Conservation (phyloP, 2,113 vertebrate genomes). For the Myodes glareolus region DNA sequence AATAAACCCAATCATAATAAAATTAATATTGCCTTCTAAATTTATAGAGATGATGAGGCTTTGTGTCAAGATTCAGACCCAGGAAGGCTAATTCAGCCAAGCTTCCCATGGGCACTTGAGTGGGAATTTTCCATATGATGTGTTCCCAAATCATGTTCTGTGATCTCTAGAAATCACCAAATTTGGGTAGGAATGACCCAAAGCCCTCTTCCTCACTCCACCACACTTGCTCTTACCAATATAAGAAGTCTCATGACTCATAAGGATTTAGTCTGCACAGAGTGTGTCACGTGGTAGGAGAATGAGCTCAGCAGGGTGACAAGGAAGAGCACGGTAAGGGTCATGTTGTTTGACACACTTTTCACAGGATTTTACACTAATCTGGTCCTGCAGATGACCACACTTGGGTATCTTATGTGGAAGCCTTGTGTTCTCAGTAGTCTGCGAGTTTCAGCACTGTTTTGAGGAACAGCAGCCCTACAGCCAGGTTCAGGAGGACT, state of each 20-base stretch:
- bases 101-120: background rate
- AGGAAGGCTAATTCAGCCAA: background rate
- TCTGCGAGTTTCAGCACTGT: conserved; percentile 72
- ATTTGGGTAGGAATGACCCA: background rate
- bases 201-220: background rate
- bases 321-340: background rate
- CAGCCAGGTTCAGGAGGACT: background rate
- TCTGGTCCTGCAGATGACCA: background rate
- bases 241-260: background rate
- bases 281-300: background rate
- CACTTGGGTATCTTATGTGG: background rate
- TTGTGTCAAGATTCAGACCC: background rate
- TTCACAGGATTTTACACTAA: background rate
- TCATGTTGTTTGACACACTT: background rate
- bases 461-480: conserved; percentile 70
- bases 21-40: background rate
- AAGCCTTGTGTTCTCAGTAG: background rate
- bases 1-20: background rate
- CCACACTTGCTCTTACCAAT: background rate
- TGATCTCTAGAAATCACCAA: background rate
- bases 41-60: background rate
- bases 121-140: background rate
- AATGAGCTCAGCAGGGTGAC: background rate
- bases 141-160: background rate
- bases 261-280: background rate